A percentile compares a stretch with the other conserved stretches of the same genome.
These are phyloP conservation scores for Augiades crinisus DNA, from an alignment of 2,888 invertebrate species.

Conservation along the genomic window DNA sequence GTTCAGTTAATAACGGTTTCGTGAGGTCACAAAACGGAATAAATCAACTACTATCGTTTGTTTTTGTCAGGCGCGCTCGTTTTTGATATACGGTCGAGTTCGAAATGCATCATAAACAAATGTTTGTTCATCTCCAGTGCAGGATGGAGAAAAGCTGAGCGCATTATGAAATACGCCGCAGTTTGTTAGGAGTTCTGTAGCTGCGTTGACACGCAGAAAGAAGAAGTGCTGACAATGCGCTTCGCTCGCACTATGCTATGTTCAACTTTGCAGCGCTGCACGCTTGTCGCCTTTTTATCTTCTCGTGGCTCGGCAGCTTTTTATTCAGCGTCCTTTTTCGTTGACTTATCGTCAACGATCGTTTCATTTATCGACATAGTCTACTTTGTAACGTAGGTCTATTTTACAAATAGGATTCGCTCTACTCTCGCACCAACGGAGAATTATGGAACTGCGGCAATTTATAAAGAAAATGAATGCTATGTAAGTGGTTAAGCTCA, in stretches of 20 bases:
- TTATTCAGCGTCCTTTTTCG: slow-evolving; percentile 59
- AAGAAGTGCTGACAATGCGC: slow-evolving; percentile 52
- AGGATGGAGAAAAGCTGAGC: slow-evolving; percentile 40
- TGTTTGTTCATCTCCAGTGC: slow-evolving; percentile 49
- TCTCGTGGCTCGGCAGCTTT: slow-evolving; percentile 49
- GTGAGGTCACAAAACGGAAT: slow-evolving; percentile 50
- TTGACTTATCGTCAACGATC: slow-evolving; percentile 56
- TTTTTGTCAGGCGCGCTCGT: slow-evolving; percentile 53
- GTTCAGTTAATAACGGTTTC: slow-evolving; percentile 40
- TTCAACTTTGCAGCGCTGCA: slow-evolving; percentile 33
- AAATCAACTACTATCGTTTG: slow-evolving; percentile 53
- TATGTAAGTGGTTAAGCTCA: slow-evolving; percentile 61
- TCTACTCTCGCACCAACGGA: slow-evolving; percentile 18
- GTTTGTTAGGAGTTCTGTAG: slow-evolving; percentile 52
- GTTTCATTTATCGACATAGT: slow-evolving; percentile 48
- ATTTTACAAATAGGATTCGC: slow-evolving; percentile 40
- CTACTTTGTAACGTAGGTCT: slow-evolving; percentile 52
- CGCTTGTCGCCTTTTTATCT: slow-evolving; percentile 39
- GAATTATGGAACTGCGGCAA: slow-evolving; percentile 36
- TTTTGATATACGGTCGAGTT: slow-evolving; percentile 57
- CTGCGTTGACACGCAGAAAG: slow-evolving; percentile 49
- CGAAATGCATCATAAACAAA: slow-evolving; percentile 57
- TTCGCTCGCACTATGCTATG: slow-evolving; percentile 39
- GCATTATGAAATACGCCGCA: slow-evolving; percentile 52
- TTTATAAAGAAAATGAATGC: slow-evolving; percentile 61